A percentile compares a stretch with the other conserved stretches of the same genome.
These are phyloP conservation scores for Euclidia mi DNA, from an alignment of 2,888 invertebrate species.

Conservation along the genomic window DNA sequence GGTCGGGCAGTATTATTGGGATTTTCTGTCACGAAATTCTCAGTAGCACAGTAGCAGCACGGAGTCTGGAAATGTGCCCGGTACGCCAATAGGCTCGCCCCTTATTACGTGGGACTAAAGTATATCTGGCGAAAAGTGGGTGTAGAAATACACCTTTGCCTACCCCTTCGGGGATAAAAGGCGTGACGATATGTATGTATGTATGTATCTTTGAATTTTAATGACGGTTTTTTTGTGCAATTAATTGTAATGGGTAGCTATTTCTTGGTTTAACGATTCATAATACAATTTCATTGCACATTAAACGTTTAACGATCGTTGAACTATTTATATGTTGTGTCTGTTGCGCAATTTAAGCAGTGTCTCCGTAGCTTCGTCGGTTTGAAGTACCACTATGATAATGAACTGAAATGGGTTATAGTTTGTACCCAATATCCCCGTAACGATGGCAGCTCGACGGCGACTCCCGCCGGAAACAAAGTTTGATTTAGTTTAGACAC, in stretches of 20 bases:
- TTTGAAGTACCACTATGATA: constrained; percentile 64
- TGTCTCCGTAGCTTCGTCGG: constrained; percentile 52
- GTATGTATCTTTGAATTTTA: constrained; percentile 39
- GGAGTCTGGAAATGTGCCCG: too few relatives aligned
- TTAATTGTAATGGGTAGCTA: constrained; percentile 22
- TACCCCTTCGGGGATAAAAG: too few relatives aligned
- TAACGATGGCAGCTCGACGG: constrained; percentile 68
- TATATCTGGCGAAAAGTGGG: too few relatives aligned
- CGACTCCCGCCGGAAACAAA: constrained; percentile 81
- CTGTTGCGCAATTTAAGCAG: constrained; percentile 54
- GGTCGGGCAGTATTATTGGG: too few relatives aligned
- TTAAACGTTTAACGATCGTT: constrained; percentile 53
- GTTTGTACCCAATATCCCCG: constrained; percentile 70
- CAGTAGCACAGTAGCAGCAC: too few relatives aligned
- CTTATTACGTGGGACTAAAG: too few relatives aligned
- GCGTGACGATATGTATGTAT: too few relatives aligned
- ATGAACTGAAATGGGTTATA: constrained; percentile 72
- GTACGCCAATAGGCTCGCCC: too few relatives aligned
- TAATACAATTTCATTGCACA: constrained; percentile 22
- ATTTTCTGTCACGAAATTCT: too few relatives aligned
- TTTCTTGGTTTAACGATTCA: constrained; percentile 18
- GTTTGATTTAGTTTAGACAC: constrained; percentile 87
- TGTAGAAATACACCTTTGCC: too few relatives aligned
- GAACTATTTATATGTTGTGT: constrained; percentile 55
- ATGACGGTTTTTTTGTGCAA: constrained; percentile 32